Percentiles rank a stretch among this genome's conserved stretches.
Conservation (phyloP, 2,888 invertebrate species). For the Amaurobius ferox region DNA sequence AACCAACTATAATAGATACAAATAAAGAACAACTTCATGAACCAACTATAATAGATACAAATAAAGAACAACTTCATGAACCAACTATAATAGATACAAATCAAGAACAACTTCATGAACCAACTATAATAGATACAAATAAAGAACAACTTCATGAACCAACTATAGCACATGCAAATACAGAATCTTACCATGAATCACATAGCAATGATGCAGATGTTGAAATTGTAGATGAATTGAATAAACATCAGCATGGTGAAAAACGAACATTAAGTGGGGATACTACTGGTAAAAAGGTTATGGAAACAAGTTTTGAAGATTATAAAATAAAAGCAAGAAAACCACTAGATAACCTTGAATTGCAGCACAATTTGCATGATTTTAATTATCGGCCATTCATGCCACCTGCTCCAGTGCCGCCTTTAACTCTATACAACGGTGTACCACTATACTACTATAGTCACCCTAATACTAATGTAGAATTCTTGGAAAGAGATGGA, state of each 20-base stretch:
- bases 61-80: too few relatives aligned
- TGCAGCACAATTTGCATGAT: slow-evolving; percentile 8
- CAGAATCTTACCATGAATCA: slow-evolving; percentile 7
- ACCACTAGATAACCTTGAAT: slow-evolving; percentile 32
- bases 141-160: too few relatives aligned
- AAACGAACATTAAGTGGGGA: slow-evolving; percentile 16
- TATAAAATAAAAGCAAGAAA: slow-evolving; percentile 36
- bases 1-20: neutral
- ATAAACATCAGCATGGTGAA: neutral
- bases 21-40: too few relatives aligned
- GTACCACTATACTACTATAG: slow-evolving; percentile 47
- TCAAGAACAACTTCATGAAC: too few relatives aligned
- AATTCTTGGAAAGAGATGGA: slow-evolving; percentile 17
- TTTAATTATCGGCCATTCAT: slow-evolving; percentile 15
- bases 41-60: too few relatives aligned
- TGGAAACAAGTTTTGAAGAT: slow-evolving; percentile 7
- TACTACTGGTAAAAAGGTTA: neutral
- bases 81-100: too few relatives aligned
- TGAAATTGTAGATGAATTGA: neutral
- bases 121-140: too few relatives aligned
- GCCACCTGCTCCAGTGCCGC: slow-evolving; percentile 49
- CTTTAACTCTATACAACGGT: slow-evolving; percentile 56
- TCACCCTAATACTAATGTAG: slow-evolving; percentile 21
- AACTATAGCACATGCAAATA: neutral
- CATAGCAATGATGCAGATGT: slow-evolving; percentile 23